Evolutionary conservation across 2,113 vertebrate genomes (phyloP), one percentile per base, ranked within the genome.

Genomic region (Corythaixoides concolor): DNA sequence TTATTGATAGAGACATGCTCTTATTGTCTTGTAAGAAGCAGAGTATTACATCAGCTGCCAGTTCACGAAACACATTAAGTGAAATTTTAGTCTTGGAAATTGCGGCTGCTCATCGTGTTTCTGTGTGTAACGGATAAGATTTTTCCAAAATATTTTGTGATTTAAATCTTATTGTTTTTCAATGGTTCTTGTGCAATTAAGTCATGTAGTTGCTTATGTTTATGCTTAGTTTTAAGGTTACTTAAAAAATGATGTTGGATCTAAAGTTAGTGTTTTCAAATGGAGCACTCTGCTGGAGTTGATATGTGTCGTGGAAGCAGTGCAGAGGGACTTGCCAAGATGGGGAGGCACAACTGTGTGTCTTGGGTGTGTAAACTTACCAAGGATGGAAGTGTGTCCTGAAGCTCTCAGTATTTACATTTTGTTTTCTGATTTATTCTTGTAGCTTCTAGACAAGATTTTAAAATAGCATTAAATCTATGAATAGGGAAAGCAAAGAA

Each of bases 381-480:
- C 64, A 69, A 60, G 27, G 14, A 60, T n/a, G 32, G 24, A 85
- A 85, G 73, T 41, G 5, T 14, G 30, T 20, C 41, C 21, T 39
- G 15, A 93, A 47, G 32, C 3, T 81, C 16, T 60, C 43, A 21
- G 20, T n/a, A 67, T 53, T 58, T 73, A 19, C 18, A 30, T 63
- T 15, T 60, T 81, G 39, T 18, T 74, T 93, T 75, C 60, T 58
- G 58, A 75, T 85, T 68, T 85, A 66, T 78, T 93, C 22, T 43
- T 84, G 30, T 37, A n/a, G 20, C 15, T 92, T 88, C 77, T 69
- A 45, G 33, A 60, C 10, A 73, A 52, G 28, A 66, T 69, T 84
- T 86, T 27, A 79, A 90, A 95, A 89, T 33, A 85, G 15, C 9
- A 18, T 35, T 79, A 88, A 68, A 77, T 53, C 35, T 83, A 56